Evolutionary conservation across 2,113 vertebrate genomes (phyloP), one percentile per base, ranked within the genome.

Genomic region (Danionella cerebrum): DNA sequence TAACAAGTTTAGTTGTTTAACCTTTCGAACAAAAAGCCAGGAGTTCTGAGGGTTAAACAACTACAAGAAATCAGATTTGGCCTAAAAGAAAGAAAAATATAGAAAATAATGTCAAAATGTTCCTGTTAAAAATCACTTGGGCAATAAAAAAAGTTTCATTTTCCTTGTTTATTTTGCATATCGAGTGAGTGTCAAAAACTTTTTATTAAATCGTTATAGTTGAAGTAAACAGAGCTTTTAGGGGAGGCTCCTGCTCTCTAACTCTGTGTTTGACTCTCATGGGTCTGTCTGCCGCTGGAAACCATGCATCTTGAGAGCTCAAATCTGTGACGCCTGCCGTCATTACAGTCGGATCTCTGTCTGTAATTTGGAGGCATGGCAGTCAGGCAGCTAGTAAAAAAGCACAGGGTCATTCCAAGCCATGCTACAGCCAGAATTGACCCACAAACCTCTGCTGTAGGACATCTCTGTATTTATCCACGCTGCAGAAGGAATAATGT

Each of bases 351-450:
- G 59, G 39, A 64, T 76, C 54, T 54, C 51, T 51, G 66, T 62
- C 62, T 73, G 74, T 76, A 70, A 72, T 76, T 76, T 76, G 53
- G 45, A 55, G 39, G 60, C 29, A 69, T 60, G 62, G 67, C 39
- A 29, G 33, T 53, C 66, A 36, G 41, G 53, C 41, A 62, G 66
- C 13, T 73, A 65, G 65, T 62, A 59, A 39, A 69, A 45, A 51
- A 69, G 36, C 42, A 14, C 45, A 39, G 54, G 55, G 33, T 50
- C 54, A 62, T 60, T 45, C 16, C 59, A 47, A 47, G 27, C 27
- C 59, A 63, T 63, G 45, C 41, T 47, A 22, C 42, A 63, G 59
- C 59, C 59, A 63, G 24, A 51, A 7, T 6, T 57, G 48, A 54
- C 22, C 41, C 59, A 35, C 27, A 47, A 47, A 22, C 41, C 42